Conservation (phyloP, 2,113 vertebrate genomes). For the Otus sunia region DNA sequence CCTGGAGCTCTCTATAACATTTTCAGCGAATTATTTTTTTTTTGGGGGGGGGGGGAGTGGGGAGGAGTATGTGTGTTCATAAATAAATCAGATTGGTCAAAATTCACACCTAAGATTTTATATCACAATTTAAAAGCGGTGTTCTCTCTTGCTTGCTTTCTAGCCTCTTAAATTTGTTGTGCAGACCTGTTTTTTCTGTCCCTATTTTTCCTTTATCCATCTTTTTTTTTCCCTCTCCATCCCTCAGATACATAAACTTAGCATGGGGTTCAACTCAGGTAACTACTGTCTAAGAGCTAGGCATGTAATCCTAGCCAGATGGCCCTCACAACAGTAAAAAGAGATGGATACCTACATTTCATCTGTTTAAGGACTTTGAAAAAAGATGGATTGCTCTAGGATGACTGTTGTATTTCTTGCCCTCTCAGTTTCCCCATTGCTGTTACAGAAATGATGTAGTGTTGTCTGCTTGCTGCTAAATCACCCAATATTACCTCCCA, state of each 20-base stretch:
- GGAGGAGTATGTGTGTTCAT: neutral
- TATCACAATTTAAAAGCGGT: neutral
- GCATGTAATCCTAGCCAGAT: neutral
- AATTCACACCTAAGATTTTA: neutral
- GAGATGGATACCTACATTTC: neutral
- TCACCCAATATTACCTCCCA: neutral
- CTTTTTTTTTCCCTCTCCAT: neutral
- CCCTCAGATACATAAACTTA: neutral
- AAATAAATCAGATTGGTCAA: neutral
- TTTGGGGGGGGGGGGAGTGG: too few relatives aligned
- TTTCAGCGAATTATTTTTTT: neutral
- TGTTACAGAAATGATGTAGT: neutral
- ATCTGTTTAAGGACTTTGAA: neutral
- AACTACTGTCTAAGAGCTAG: neutral
- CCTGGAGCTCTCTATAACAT: neutral
- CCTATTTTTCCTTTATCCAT: neutral
- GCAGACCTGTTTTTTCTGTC: neutral
- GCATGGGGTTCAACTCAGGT: neutral
- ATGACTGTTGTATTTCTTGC: neutral
- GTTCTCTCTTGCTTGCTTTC: neutral
- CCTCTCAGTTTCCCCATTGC: neutral
- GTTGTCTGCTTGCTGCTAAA: neutral
- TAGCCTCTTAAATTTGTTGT: neutral
- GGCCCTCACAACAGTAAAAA: neutral
- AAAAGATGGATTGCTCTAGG: neutral